Evolutionary conservation across 1,140 invertebrate genomes (phyloP).

Genomic region (Argopecten irradians): DNA sequence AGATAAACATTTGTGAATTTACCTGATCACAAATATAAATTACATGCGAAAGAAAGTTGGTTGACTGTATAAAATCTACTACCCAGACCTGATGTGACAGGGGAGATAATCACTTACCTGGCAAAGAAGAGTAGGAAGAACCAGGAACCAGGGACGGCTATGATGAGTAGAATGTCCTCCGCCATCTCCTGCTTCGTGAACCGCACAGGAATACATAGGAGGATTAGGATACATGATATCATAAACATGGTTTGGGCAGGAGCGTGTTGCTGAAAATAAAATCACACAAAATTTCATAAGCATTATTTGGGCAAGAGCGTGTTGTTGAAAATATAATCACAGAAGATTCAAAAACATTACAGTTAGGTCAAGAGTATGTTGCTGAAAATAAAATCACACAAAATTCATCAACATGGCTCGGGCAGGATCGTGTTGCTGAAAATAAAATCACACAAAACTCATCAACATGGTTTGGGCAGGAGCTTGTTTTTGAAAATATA

Average conservation of each 20-base stretch:
- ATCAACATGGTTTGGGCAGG: too few species aligned
- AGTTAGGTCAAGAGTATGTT: too few species aligned
- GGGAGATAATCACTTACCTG: conserved; percentile 82
- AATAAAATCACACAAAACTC: too few species aligned
- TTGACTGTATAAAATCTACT: too few species aligned
- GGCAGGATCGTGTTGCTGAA: too few species aligned
- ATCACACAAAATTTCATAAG: too few species aligned
- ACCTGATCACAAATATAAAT: too few species aligned
- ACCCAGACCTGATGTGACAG: not conserved
- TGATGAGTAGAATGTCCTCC: conserved; percentile 94
- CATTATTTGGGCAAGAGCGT: not conserved
- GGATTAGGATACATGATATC: conserved; percentile 93
- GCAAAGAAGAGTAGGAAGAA: conserved; percentile 99
- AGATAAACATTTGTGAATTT: too few species aligned
- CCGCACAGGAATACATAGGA: conserved; percentile 94
- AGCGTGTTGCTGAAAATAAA: conserved; percentile 87
- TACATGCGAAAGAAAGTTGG: too few species aligned
- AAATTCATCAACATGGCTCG: too few species aligned
- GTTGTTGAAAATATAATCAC: not conserved
- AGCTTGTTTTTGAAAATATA: not conserved
- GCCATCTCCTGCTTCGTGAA: conserved; percentile 80
- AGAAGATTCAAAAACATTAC: not conserved
- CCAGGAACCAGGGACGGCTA: conserved; percentile 96
- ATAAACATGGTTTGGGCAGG: conserved; percentile 96
- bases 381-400: too few species aligned